A percentile compares a stretch with the other conserved stretches of the same genome.
These are phyloP conservation scores for Columba guinea DNA, from an alignment of 2,797 vertebrate genomes.

Conservation along the genomic window DNA sequence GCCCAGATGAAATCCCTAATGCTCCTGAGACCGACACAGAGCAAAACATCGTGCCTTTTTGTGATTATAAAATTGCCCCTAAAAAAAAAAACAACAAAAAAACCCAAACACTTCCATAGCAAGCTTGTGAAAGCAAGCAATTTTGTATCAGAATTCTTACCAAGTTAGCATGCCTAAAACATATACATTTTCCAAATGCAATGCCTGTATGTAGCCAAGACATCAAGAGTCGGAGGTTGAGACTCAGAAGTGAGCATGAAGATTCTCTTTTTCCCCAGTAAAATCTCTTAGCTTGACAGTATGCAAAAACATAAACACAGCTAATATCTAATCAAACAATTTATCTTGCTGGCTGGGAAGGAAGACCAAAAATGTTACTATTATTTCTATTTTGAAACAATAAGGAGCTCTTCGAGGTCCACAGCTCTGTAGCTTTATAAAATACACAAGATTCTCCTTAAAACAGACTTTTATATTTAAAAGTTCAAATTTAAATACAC, in stretches of 20 bases:
- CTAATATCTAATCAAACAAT: not conserved
- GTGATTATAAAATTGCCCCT: not conserved
- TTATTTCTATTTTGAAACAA: not conserved
- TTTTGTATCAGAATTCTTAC: not conserved
- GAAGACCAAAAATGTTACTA: not conserved
- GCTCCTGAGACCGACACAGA: not conserved
- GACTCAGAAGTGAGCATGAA: not conserved
- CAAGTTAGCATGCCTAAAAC: not conserved
- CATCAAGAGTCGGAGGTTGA: not conserved
- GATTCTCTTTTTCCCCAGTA: not conserved
- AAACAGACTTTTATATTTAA: not conserved
- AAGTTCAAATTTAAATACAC: not conserved
- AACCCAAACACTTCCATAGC: not conserved
- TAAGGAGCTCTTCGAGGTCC: not conserved
- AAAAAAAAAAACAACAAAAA: not conserved
- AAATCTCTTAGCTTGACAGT: not conserved
- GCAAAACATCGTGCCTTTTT: not conserved
- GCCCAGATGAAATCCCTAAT: not conserved
- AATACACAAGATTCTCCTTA: not conserved
- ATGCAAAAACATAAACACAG: not conserved
- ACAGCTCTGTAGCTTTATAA: not conserved
- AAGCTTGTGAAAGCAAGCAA: not conserved
- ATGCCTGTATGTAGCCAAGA: not conserved
- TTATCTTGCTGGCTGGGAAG: not conserved
- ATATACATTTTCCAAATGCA: not conserved